These are phyloP conservation scores for Chaenocephalus aceratus DNA, from an alignment of 2,113 vertebrate genomes.

Conservation along the genomic window DNA sequence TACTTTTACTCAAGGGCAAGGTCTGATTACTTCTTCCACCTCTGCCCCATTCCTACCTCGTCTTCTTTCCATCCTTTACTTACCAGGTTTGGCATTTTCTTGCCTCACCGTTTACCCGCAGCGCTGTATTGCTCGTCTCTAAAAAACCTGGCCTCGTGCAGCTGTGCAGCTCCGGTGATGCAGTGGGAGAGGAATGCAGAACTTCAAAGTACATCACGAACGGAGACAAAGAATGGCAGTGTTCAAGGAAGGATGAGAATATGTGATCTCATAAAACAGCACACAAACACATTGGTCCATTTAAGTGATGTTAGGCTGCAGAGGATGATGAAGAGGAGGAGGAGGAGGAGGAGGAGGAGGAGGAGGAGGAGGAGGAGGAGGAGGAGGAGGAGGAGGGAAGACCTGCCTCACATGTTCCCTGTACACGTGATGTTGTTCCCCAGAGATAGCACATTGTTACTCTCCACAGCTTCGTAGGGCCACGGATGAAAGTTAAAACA, in stretches of 20 bases:
- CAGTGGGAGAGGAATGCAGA: conserved; percentile 80
- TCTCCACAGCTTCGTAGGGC: conserved; percentile 39
- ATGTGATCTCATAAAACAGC: conserved; percentile 81
- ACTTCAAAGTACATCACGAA: conserved; percentile 79
- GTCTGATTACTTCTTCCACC: too few species aligned
- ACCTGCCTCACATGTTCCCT: conserved; percentile 58
- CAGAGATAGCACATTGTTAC: conserved; percentile 51
- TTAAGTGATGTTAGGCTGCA: conserved; percentile 63
- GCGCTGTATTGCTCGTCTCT: conserved; percentile 46
- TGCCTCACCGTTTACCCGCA: conserved; percentile 57
- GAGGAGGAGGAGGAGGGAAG: conserved; percentile 53
- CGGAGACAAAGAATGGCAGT: conserved; percentile 77
- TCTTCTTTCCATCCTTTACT: conserved; percentile 26
- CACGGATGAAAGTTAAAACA: conserved; percentile 66
- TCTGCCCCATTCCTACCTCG: not conserved
- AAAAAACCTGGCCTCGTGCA: conserved; percentile 66
- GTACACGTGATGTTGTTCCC: conserved; percentile 71
- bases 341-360: too few species aligned
- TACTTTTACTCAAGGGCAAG: too few species aligned
- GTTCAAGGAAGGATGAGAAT: conserved; percentile 69
- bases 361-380: too few species aligned
- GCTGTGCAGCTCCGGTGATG: conserved; percentile 81
- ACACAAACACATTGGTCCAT: conserved; percentile 72
- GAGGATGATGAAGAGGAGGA: conserved; percentile 50
- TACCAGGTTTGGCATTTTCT: conserved; percentile 28